Evolutionary conservation across 2,113 vertebrate genomes (phyloP).

Genomic region (Scomber japonicus): DNA sequence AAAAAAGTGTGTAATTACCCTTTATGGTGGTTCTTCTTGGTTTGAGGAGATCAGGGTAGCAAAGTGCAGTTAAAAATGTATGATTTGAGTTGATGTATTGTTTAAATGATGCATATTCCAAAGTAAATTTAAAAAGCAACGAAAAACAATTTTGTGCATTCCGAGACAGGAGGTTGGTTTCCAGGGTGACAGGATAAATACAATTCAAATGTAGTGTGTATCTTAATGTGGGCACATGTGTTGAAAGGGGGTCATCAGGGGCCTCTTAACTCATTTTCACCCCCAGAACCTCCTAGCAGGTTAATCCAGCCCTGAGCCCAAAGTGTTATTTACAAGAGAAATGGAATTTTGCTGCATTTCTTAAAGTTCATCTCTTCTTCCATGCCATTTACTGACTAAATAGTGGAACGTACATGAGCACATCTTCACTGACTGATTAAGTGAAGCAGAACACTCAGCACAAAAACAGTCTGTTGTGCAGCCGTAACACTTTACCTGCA

Average conservation of each 20-base stretch:
- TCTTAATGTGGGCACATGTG: neutral
- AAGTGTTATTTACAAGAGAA: neutral
- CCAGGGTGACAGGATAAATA: too few species aligned
- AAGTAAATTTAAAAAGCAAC: too few species aligned
- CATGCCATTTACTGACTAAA: slow-evolving; percentile 47
- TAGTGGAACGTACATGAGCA: slow-evolving; percentile 31
- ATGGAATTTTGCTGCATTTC: slow-evolving; percentile 14
- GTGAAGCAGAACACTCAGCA: slow-evolving; percentile 27
- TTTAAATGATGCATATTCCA: neutral
- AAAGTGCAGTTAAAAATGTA: too few species aligned
- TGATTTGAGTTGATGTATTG: too few species aligned
- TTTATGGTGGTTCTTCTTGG: too few species aligned
- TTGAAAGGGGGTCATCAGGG: neutral
- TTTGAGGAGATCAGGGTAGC: too few species aligned
- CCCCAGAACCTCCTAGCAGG: neutral
- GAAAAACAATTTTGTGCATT: neutral
- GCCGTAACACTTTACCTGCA: slow-evolving; percentile 1
- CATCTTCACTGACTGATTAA: neutral
- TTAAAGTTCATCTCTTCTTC: slow-evolving; percentile 35
- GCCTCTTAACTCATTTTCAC: neutral
- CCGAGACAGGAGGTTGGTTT: neutral
- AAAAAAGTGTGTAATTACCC: too few species aligned
- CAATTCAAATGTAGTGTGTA: too few species aligned
- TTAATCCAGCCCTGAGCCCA: neutral
- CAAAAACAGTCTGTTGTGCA: neutral